Evolutionary conservation across 2,113 vertebrate genomes (phyloP).

Genomic region (Glareola pratincola): DNA sequence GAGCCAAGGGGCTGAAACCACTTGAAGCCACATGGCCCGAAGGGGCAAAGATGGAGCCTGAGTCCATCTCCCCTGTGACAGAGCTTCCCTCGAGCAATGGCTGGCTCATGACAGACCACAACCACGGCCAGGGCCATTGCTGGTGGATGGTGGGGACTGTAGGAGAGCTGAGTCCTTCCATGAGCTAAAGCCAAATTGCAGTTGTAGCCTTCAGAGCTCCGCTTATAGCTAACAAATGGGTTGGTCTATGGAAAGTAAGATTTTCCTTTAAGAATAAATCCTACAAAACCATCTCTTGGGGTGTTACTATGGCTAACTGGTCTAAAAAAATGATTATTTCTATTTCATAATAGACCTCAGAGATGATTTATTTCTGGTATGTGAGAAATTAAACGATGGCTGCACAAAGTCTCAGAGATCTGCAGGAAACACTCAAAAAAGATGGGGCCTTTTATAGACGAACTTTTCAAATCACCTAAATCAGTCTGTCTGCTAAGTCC

Average conservation of each 20-base stretch:
- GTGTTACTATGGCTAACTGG: not conserved
- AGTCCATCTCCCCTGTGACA: not conserved
- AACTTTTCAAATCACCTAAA: not conserved
- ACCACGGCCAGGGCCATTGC: not conserved
- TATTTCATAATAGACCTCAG: not conserved
- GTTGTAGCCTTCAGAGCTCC: not conserved
- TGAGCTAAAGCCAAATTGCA: not conserved
- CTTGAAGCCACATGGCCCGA: accelerated
- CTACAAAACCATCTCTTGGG: not conserved
- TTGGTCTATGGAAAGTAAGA: not conserved
- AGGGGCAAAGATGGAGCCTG: not conserved
- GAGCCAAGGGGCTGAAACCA: not conserved
- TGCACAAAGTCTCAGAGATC: not conserved
- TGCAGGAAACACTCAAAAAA: not conserved
- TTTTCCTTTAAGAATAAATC: not conserved
- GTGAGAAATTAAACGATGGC: not conserved
- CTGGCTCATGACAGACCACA: not conserved
- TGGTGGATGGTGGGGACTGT: not conserved
- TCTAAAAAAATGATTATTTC: not conserved
- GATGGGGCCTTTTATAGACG: not conserved
- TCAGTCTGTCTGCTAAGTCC: slow-evolving; percentile 20
- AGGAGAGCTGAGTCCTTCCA: not conserved
- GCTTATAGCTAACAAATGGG: not conserved
- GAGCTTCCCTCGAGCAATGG: not conserved
- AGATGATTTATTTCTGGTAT: not conserved